A percentile compares a stretch with the other conserved stretches of the same genome.
Conservation (phyloP, 2,888 invertebrate species). For the Eristalinus aeneus region DNA sequence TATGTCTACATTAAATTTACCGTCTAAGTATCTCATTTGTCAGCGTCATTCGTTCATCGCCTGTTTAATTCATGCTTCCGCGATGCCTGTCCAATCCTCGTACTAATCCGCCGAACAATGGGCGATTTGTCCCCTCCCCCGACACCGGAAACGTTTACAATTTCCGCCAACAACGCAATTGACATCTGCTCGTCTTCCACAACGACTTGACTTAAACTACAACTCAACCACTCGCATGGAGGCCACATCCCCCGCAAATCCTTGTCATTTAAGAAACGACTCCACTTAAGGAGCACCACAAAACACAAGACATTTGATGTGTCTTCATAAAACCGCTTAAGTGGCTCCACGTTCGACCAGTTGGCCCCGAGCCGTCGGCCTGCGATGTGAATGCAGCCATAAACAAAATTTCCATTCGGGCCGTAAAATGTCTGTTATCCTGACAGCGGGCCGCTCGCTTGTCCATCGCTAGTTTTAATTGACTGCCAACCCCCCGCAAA, state of each 20-base stretch:
- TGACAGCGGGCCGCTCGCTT: background rate
- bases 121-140: no score
- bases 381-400: background rate
- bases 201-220: background rate
- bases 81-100: no score
- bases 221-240: no score
- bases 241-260: background rate
- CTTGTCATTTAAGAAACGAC: background rate
- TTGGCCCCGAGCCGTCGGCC: background rate
- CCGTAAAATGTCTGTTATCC: constrained; percentile 4
- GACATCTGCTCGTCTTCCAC: background rate
- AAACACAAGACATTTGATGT: background rate
- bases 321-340: background rate
- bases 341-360: background rate
- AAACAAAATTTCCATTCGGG: constrained; percentile 30
- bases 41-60: no score
- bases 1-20: no score
- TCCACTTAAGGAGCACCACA: background rate
- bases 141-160: no score
- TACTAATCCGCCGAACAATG: no score
- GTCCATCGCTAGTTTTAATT: constrained; percentile 12
- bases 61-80: no score
- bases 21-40: no score
- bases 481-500: background rate
- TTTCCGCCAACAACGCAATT: no score